Conservation (phyloP, 2,113 vertebrate genomes). For the Mormoops blainvillei region DNA sequence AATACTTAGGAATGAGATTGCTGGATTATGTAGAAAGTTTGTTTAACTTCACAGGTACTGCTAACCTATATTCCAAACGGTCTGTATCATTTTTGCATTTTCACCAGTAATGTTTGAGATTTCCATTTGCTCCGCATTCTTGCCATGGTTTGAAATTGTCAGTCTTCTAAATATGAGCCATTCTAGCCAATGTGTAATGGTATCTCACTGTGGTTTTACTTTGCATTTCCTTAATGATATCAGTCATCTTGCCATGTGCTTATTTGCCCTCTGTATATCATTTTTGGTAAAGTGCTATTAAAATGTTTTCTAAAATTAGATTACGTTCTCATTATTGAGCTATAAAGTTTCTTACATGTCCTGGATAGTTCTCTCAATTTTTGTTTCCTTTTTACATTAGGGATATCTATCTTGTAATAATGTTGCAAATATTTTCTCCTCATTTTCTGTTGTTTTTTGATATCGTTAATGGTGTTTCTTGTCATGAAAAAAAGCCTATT, state of each 20-base stretch:
- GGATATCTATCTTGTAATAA: neutral
- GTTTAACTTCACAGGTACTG: neutral
- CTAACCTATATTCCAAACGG: neutral
- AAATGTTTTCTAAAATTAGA: neutral
- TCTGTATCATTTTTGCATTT: neutral
- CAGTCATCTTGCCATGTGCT: neutral
- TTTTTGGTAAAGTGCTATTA: neutral
- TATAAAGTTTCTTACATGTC: neutral
- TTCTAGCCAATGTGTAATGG: neutral
- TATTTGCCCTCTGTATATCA: neutral
- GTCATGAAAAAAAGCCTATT: neutral
- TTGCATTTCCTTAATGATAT: too few species aligned
- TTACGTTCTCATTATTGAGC: neutral
- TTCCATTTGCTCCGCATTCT: neutral
- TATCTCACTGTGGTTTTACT: too few species aligned
- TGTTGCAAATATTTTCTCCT: neutral
- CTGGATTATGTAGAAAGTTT: neutral
- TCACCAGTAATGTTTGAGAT: neutral
- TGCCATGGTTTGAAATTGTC: neutral
- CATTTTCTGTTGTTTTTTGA: neutral
- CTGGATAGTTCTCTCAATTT: neutral
- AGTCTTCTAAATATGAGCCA: neutral
- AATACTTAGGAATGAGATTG: neutral
- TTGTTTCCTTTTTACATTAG: neutral
- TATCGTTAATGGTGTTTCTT: neutral